Conservation (phyloP, 2,113 vertebrate species). For the Phoxinus phoxinus region DNA sequence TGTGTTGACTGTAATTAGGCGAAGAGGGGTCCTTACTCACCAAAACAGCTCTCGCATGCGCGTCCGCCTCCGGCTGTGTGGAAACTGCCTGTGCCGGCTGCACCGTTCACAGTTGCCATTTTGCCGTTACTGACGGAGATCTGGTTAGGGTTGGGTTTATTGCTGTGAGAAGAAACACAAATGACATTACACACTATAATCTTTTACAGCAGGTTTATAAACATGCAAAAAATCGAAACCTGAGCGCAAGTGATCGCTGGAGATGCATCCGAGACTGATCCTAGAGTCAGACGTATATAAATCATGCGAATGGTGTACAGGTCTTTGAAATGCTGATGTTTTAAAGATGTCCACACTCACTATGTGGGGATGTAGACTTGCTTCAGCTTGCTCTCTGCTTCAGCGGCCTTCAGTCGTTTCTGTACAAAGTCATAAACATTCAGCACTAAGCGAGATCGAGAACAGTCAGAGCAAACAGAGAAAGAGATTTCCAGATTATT, state of each 20-base stretch:
- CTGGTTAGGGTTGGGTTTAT: constrained; percentile 98
- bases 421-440: constrained; percentile 70
- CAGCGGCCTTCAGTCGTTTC: constrained; percentile 97
- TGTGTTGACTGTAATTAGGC: constrained; percentile 36
- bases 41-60: constrained; percentile 95
- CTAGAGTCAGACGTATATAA: background rate
- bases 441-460: background rate
- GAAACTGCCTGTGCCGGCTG: constrained; percentile 81
- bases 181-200: constrained; percentile 22
- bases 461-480: constrained; percentile 9
- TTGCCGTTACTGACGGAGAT: constrained; percentile 92
- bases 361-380: constrained; percentile 99
- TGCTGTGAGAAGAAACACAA: constrained; percentile 75
- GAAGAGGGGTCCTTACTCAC: constrained; percentile 75
- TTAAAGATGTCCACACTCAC: constrained; percentile 79
- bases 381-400: constrained; percentile 97
- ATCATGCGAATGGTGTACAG: background rate
- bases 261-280: background rate
- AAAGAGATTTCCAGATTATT: background rate
- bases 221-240: background rate
- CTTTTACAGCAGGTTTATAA: background rate
- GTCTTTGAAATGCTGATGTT: background rate
- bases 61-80: constrained; percentile 84
- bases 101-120: constrained; percentile 90
- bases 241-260: background rate